These are phyloP conservation scores for Andricus grossulariae DNA, from an alignment of 1,140 invertebrate species.

Conservation along the genomic window DNA sequence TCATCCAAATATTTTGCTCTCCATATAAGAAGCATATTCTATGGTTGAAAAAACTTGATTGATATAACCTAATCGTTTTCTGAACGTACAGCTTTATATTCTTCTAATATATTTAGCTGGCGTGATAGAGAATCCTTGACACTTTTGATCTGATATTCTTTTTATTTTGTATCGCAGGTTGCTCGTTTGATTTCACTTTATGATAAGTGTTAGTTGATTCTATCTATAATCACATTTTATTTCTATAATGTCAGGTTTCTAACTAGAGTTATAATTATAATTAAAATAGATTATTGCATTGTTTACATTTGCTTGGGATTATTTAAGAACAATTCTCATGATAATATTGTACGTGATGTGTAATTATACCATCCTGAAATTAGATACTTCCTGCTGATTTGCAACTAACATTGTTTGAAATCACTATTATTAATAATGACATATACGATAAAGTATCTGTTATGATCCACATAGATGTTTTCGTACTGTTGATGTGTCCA, in stretches of 20 bases:
- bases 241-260: not conserved
- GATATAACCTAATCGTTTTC: too few relatives aligned
- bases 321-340: slow-evolving; percentile 3
- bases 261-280: not conserved
- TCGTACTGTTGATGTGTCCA: not conserved
- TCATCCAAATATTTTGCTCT: too few relatives aligned
- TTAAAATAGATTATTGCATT: slow-evolving; percentile 11
- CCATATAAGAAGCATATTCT: too few relatives aligned
- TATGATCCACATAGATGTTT: not conserved
- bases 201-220: not conserved
- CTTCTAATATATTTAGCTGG: not conserved
- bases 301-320: not conserved
- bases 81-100: not conserved
- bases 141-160: not conserved
- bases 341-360: slow-evolving; percentile 2
- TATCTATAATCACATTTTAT: not conserved
- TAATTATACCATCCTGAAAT: slow-evolving; percentile 14
- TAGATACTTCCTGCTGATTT: slow-evolving; percentile 15
- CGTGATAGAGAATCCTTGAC: not conserved
- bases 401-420: not conserved
- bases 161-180: not conserved
- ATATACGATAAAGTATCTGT: not conserved
- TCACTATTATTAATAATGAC: not conserved
- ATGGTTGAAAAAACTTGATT: too few relatives aligned
- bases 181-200: not conserved